Conservation (phyloP, 1,140 invertebrate genomes). For the Drosophila insularis region DNA sequence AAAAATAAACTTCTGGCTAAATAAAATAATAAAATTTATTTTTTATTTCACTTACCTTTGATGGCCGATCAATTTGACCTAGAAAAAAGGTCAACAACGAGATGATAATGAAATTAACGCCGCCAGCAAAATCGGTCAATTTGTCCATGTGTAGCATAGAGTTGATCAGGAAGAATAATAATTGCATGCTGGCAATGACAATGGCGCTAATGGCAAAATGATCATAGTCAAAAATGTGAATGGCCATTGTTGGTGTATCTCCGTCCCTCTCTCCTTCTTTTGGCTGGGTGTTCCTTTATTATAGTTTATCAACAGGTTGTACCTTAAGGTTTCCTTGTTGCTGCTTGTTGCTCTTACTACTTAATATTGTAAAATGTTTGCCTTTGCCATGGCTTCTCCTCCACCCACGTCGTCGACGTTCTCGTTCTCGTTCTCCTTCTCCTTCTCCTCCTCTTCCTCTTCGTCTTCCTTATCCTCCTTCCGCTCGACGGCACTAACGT, state of each 20-base stretch:
- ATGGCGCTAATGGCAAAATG: slow-evolving; percentile 94
- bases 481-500: too few species aligned
- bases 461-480: neutral
- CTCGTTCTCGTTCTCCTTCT: neutral
- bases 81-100: slow-evolving; percentile 93
- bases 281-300: neutral
- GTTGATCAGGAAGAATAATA: slow-evolving; percentile 93
- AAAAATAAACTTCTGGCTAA: too few species aligned
- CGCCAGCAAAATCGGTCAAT: slow-evolving; percentile 95
- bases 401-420: neutral
- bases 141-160: slow-evolving; percentile 94
- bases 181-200: slow-evolving; percentile 93
- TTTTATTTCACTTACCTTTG: slow-evolving; percentile 85
- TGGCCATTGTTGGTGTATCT: slow-evolving; percentile 82
- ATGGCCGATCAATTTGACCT: slow-evolving; percentile 87
- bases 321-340: neutral
- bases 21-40: too few species aligned
- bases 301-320: slow-evolving; percentile 20
- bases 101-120: slow-evolving; percentile 94
- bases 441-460: neutral
- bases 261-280: neutral
- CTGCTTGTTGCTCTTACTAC: neutral
- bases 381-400: slow-evolving; percentile 41
- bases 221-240: slow-evolving; percentile 91
- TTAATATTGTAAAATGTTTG: slow-evolving; percentile 57